Conservation (phyloP, 2,113 vertebrate species). For the Copsychus sechellarum region DNA sequence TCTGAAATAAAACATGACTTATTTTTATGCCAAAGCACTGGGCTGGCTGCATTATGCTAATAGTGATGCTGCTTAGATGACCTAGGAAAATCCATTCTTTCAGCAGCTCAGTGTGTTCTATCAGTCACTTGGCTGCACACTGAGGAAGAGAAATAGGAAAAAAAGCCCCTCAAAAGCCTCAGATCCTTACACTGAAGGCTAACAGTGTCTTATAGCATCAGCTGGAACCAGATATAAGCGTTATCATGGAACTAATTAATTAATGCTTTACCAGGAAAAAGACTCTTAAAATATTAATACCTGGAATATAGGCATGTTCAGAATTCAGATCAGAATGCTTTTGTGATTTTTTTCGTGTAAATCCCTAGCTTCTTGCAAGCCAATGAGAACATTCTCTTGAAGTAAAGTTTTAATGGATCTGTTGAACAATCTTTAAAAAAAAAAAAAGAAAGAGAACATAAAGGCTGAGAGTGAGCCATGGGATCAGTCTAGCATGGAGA, state of each 20-base stretch:
- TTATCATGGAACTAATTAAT: background rate
- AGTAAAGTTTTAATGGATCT: background rate
- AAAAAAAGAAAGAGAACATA: background rate
- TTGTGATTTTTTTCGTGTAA: background rate
- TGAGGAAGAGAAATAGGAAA: background rate
- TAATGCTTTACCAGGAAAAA: background rate
- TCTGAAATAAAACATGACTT: background rate
- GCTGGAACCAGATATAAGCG: background rate
- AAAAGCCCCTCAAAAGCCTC: accelerated
- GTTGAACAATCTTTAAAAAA: background rate
- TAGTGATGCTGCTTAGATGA: background rate
- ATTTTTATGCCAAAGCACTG: background rate
- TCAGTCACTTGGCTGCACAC: background rate
- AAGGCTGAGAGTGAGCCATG: background rate
- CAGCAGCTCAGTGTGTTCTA: background rate
- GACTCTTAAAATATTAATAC: background rate
- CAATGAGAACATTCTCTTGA: background rate
- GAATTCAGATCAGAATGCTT: background rate
- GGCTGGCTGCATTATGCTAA: background rate
- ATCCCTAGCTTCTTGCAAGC: background rate
- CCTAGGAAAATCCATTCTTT: background rate
- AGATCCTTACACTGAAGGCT: background rate
- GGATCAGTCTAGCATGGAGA: background rate
- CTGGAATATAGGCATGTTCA: background rate
- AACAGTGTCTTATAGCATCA: background rate